A percentile compares a stretch with the other conserved stretches of the same genome.
Conservation (phyloP, 2,888 invertebrate genomes). For the Aromia moschata region DNA sequence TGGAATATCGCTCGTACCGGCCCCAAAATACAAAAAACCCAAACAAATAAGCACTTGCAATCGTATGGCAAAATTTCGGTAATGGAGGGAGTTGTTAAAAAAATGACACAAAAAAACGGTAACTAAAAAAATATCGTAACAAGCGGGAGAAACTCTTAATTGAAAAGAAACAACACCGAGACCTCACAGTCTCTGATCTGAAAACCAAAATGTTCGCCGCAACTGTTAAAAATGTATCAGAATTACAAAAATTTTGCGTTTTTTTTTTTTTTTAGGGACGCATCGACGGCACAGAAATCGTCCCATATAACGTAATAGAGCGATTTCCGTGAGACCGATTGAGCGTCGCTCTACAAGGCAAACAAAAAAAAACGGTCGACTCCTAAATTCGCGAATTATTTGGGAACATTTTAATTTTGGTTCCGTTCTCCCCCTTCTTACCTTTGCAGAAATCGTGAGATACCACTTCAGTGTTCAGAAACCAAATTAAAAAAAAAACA, state of each 20-base stretch:
- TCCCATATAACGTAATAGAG: conserved; percentile 43
- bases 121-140: conserved; percentile 48
- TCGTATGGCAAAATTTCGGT: conserved; percentile 58
- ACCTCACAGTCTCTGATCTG: conserved; percentile 59
- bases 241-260: too few relatives aligned
- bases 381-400: background rate
- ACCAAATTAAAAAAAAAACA: background rate
- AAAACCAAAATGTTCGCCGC: conserved; percentile 56
- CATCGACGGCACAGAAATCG: conserved; percentile 25
- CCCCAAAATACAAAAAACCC: conserved; percentile 53
- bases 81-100: conserved; percentile 41
- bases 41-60: conserved; percentile 55
- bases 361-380: background rate
- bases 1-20: conserved; percentile 46
- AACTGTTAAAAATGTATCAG: conserved; percentile 7
- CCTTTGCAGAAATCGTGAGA: conserved; percentile 49
- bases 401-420: conserved; percentile 57
- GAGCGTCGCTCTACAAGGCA: conserved; percentile 5
- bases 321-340: conserved; percentile 17
- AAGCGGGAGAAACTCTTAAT: conserved; percentile 50
- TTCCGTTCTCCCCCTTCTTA: conserved; percentile 62
- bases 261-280: too few relatives aligned
- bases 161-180: conserved; percentile 55
- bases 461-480: conserved; percentile 28
- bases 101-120: conserved; percentile 36